phyloP scores from a whole-genome alignment of 2,113 vertebrate genomes.

The Plectropomus leopardus region DNA sequence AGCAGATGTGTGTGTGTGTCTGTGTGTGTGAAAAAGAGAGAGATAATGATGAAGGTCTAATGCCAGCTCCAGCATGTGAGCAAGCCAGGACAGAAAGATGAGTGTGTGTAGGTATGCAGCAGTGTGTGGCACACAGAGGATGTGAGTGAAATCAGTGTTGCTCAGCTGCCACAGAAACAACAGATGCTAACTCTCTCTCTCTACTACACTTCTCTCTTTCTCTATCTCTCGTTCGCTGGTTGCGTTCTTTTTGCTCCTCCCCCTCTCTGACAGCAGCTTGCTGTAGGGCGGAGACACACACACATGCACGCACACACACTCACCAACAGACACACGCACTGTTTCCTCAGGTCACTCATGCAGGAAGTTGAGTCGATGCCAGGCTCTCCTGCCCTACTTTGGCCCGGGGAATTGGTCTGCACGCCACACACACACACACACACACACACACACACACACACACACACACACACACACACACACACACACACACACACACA shows the following conservation, averaged over 20 bases:
- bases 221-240: conserved; percentile 54
- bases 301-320: conserved; percentile 12
- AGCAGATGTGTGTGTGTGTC: conserved; percentile 20
- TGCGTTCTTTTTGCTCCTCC: conserved; percentile 69
- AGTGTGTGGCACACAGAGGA: conserved; percentile 20
- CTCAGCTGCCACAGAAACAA: conserved; percentile 74
- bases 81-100: conserved; percentile 21
- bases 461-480: conserved; percentile 28
- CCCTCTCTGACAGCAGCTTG: conserved; percentile 73
- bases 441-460: conserved; percentile 25
- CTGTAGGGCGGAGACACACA: conserved; percentile 65
- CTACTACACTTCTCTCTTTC: conserved; percentile 50
- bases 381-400: conserved; percentile 80
- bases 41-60: conserved; percentile 26
- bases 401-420: conserved; percentile 59
- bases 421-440: conserved; percentile 23
- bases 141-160: conserved; percentile 52
- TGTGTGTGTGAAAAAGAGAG: conserved; percentile 18
- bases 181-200: conserved; percentile 79
- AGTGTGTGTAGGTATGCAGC: conserved; percentile 49
- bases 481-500: conserved; percentile 21
- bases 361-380: conserved; percentile 75
- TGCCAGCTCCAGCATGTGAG: conserved; percentile 31
- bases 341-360: conserved; percentile 79
- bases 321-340: conserved; percentile 35